Percentiles rank a stretch among this genome's conserved stretches.
These are phyloP conservation scores for Muscicapa adusta DNA, from an alignment of 2,113 vertebrate species.

Conservation along the genomic window DNA sequence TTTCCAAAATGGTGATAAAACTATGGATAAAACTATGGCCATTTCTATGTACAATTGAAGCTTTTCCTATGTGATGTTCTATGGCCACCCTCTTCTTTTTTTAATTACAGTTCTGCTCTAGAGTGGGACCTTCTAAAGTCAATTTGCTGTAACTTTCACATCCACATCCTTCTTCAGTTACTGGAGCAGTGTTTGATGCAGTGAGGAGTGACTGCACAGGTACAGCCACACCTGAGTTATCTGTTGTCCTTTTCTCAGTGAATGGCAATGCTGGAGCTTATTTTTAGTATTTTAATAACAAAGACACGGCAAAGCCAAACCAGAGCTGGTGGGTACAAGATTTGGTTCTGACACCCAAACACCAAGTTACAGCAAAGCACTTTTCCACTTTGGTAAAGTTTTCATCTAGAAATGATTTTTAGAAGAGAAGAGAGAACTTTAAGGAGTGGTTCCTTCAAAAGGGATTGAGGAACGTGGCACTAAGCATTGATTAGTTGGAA, in stretches of 20 bases:
- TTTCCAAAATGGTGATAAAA: neutral
- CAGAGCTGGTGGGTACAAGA: neutral
- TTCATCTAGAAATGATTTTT: neutral
- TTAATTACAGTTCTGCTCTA: neutral
- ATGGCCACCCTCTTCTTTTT: neutral
- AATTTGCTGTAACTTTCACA: neutral
- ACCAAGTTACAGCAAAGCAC: neutral
- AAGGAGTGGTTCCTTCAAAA: neutral
- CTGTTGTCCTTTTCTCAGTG: neutral
- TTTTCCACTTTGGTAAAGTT: neutral
- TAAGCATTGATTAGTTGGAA: neutral
- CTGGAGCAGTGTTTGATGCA: neutral
- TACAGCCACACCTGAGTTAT: neutral
- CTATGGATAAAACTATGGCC: neutral
- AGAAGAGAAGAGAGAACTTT: neutral
- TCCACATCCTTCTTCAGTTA: neutral
- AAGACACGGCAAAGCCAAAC: neutral
- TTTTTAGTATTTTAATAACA: neutral
- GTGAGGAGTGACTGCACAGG: neutral
- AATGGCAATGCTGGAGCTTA: neutral
- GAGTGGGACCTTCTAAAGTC: neutral
- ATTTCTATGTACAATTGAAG: neutral
- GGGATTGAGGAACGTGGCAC: fast-evolving
- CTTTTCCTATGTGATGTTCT: neutral
- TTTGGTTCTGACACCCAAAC: neutral